Evolutionary conservation across 2,888 invertebrate genomes (phyloP).

Genomic region (Formica aserva): DNA sequence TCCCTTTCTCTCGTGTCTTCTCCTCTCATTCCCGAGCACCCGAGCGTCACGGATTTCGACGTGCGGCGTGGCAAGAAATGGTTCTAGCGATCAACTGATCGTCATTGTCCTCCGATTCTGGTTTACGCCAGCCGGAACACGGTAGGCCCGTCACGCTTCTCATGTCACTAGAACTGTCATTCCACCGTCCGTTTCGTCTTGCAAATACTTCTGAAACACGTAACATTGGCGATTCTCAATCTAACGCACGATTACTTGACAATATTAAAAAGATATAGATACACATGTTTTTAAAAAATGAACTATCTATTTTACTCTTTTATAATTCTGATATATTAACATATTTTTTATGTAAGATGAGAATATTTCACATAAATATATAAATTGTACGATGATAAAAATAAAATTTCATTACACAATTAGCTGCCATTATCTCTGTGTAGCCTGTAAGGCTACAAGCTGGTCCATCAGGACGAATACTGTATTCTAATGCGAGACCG

Average conservation of each 20-base stretch:
- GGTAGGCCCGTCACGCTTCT: slow-evolving; percentile 64
- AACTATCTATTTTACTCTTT: neutral
- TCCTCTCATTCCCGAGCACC: slow-evolving; percentile 35
- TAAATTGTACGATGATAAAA: neutral
- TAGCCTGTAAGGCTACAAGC: neutral
- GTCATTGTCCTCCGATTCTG: slow-evolving; percentile 51
- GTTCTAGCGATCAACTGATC: slow-evolving; percentile 55
- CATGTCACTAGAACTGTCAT: slow-evolving; percentile 70
- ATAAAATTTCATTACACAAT: neutral
- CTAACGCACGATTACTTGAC: slow-evolving; percentile 2
- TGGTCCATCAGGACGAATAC: neutral
- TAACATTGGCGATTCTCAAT: slow-evolving; percentile 33
- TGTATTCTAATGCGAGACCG: neutral
- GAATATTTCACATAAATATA: neutral
- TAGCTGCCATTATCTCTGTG: neutral
- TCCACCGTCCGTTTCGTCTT: slow-evolving; percentile 63
- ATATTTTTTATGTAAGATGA: neutral
- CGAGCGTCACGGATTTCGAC: slow-evolving; percentile 61
- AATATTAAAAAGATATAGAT: neutral
- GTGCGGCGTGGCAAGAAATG: slow-evolving; percentile 60
- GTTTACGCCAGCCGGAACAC: slow-evolving; percentile 65
- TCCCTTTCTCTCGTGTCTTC: neutral
- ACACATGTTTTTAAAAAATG: neutral
- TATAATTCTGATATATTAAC: neutral
- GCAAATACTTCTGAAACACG: slow-evolving; percentile 72